A percentile compares a stretch with the other conserved stretches of the same genome.
Conservation (phyloP, 2,888 invertebrate genomes). For the Trichogramma evanescens region DNA sequence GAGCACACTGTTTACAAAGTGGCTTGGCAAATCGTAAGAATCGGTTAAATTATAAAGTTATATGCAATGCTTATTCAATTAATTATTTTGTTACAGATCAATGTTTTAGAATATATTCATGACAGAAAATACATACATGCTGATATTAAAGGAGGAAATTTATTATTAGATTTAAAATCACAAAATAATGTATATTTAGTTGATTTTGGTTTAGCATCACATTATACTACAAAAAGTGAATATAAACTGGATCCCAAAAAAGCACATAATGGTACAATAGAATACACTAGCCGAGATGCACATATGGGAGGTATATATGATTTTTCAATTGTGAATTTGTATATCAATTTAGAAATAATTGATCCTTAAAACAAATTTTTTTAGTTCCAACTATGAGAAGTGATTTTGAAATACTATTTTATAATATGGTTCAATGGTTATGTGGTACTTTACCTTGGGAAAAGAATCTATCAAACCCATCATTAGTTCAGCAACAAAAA, state of each 20-base stretch:
- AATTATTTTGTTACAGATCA: constrained; percentile 55
- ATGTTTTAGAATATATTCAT: constrained; percentile 90
- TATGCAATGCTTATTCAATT: constrained; percentile 1
- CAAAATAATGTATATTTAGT: constrained; percentile 76
- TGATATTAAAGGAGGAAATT: constrained; percentile 92
- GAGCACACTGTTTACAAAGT: constrained; percentile 69
- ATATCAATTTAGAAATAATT: not conserved
- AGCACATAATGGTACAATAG: constrained; percentile 95
- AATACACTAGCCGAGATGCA: constrained; percentile 93
- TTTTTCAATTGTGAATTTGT: not conserved
- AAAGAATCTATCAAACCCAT: constrained; percentile 55
- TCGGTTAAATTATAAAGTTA: not conserved
- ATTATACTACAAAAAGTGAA: constrained; percentile 63
- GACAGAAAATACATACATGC: constrained; percentile 85
- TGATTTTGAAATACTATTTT: constrained; percentile 89
- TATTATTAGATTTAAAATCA: constrained; percentile 67
- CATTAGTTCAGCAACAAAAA: constrained; percentile 62
- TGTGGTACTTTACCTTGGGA: constrained; percentile 82
- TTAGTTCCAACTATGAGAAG: constrained; percentile 76
- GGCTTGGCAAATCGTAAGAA: constrained; percentile 74
- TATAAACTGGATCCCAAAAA: constrained; percentile 84
- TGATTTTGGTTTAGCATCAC: constrained; percentile 86
- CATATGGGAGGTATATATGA: constrained; percentile 64
- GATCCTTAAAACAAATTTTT: constrained; percentile 24
- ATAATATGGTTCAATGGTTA: constrained; percentile 90